Conservation (phyloP, 2,888 invertebrate species). For the Eristalis intricaria region DNA sequence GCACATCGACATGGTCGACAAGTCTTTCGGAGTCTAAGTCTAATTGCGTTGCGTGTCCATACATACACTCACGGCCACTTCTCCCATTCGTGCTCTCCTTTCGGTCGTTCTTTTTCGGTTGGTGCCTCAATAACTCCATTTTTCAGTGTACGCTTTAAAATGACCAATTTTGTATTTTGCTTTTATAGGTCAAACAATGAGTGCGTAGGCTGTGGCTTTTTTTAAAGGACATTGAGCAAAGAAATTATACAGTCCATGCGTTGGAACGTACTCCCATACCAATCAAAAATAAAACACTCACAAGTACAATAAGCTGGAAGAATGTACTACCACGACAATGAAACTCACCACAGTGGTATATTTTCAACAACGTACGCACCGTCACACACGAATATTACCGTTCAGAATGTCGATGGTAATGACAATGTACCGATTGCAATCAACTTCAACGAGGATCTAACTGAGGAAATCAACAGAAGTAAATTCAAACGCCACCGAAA, state of each 20-base stretch:
- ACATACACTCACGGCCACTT: background rate
- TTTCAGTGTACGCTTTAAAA: slow-evolving; percentile 40
- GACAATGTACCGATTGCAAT: slow-evolving; percentile 76
- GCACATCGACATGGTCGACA: too few species aligned
- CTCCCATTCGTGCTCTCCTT: background rate
- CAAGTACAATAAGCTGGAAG: background rate
- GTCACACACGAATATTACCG: slow-evolving; percentile 58
- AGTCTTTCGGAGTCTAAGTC: background rate
- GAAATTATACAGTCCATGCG: slow-evolving; percentile 14
- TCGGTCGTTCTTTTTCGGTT: background rate
- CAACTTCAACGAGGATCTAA: slow-evolving; percentile 79
- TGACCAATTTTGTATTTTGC: slow-evolving; percentile 13
- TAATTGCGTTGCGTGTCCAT: slow-evolving; percentile 42
- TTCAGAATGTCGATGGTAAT: slow-evolving; percentile 73
- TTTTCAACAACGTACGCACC: slow-evolving; percentile 53
- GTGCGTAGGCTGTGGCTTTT: slow-evolving; percentile 36
- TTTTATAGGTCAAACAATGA: slow-evolving; percentile 64
- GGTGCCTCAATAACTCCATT: background rate
- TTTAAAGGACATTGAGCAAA: slow-evolving; percentile 42
- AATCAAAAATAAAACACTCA: background rate
- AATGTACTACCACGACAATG: slow-evolving; percentile 59
- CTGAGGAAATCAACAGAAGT: slow-evolving; percentile 72
- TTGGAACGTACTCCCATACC: background rate
- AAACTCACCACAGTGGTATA: slow-evolving; percentile 42
- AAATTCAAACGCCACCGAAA: slow-evolving; percentile 66